Percentiles rank a stretch among this genome's conserved stretches.
These are phyloP conservation scores for Echinops telfairi DNA, from an alignment of 2,113 vertebrate species.

Conservation along the genomic window DNA sequence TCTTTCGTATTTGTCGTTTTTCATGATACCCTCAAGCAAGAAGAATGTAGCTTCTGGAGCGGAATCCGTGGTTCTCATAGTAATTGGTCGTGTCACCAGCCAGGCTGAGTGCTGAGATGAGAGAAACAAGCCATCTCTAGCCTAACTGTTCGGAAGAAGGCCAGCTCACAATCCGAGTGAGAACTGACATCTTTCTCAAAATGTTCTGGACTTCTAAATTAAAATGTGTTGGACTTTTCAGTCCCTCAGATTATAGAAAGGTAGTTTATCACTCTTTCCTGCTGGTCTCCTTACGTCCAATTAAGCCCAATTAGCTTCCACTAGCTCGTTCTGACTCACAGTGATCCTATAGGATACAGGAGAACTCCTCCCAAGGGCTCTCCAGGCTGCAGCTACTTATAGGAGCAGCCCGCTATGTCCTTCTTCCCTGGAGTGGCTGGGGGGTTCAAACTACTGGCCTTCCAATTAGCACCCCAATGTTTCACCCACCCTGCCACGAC, in stretches of 20 bases:
- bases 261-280: not conserved
- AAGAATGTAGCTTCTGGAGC: constrained; percentile 15
- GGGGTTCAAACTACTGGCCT: too few species aligned
- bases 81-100: not conserved
- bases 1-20: constrained; percentile 11
- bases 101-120: not conserved
- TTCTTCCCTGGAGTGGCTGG: too few species aligned
- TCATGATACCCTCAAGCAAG: not conserved
- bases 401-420: too few species aligned
- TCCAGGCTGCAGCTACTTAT: too few species aligned
- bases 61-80: constrained; percentile 8
- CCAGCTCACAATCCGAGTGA: not conserved
- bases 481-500: too few species aligned
- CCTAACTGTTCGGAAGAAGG: not conserved
- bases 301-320: too few species aligned
- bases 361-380: too few species aligned
- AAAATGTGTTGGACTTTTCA: not conserved
- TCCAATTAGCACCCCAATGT: too few species aligned
- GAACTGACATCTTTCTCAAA: not conserved
- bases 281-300: not conserved
- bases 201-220: not conserved
- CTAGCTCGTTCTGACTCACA: too few species aligned
- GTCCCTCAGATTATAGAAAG: not conserved
- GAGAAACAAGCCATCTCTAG: not conserved
- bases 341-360: too few species aligned